A percentile compares a stretch with the other conserved stretches of the same genome.
Evolutionary conservation across 2,888 invertebrate species (phyloP).

Genomic region (Thysanoteuthis rhombus): DNA sequence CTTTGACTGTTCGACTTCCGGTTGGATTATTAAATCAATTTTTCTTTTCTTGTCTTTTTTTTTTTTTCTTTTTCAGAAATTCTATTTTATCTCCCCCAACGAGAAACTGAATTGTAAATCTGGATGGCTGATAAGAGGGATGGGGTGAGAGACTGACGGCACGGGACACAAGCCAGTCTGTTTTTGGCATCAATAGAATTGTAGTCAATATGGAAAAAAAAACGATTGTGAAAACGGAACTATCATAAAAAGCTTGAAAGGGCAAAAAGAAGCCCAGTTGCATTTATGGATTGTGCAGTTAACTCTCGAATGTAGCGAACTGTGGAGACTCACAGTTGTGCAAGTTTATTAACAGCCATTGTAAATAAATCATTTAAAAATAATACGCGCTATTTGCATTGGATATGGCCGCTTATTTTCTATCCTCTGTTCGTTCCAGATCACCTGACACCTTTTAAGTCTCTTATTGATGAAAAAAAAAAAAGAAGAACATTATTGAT

Average conservation of each 20-base stretch:
- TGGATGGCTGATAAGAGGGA: background rate
- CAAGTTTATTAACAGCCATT: background rate
- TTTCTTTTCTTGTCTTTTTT: too few species aligned
- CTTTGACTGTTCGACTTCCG: background rate
- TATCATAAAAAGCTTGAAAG: background rate
- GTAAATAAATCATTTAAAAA: conserved; percentile 12
- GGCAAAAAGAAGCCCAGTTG: background rate
- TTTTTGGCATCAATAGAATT: background rate
- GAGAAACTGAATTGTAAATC: too few species aligned
- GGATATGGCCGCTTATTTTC: background rate
- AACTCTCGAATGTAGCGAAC: background rate
- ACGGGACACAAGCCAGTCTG: background rate
- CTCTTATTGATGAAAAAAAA: background rate
- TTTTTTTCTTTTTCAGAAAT: too few species aligned
- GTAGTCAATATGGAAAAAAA: background rate
- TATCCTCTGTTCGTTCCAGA: background rate
- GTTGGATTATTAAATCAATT: background rate
- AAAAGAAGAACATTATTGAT: background rate
- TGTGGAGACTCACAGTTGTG: background rate
- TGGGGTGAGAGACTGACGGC: background rate
- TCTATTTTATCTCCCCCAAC: too few species aligned
- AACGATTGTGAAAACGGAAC: background rate
- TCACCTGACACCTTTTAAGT: background rate
- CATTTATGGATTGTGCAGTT: background rate
- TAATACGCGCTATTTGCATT: background rate